Evolutionary conservation across 2,113 vertebrate genomes (phyloP).

Genomic region (Neogale vison): DNA sequence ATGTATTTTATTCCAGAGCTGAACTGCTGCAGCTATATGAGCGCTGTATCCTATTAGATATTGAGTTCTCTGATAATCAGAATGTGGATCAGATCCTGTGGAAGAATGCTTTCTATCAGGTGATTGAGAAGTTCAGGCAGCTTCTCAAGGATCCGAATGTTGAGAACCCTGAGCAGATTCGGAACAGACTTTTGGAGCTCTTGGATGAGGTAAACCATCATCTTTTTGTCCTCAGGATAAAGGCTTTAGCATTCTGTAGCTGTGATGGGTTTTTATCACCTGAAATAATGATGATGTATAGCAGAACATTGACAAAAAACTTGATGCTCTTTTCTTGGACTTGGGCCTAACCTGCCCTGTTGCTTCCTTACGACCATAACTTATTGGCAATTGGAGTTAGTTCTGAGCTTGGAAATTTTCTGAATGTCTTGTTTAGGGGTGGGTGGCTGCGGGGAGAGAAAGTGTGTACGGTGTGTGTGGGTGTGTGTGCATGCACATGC

Average conservation of each 20-base stretch:
- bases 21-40: slow-evolving; percentile 95
- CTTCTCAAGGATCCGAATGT: slow-evolving; percentile 92
- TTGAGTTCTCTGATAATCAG: slow-evolving; percentile 95
- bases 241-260: slow-evolving; percentile 21
- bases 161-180: slow-evolving; percentile 89
- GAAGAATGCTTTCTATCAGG: slow-evolving; percentile 98
- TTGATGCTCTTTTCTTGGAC: background rate
- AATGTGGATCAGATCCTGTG: slow-evolving; percentile 97
- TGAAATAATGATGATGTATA: slow-evolving; percentile 19
- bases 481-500: too few species aligned
- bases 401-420: slow-evolving; percentile 55
- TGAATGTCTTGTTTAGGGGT: background rate
- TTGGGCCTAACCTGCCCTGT: background rate
- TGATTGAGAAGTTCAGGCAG: slow-evolving; percentile 98
- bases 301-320: background rate
- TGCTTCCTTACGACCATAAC: slow-evolving; percentile 13
- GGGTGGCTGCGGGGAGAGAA: too few species aligned
- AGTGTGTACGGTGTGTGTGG: too few species aligned
- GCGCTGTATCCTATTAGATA: slow-evolving; percentile 94
- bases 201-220: slow-evolving; percentile 92
- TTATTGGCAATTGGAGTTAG: background rate
- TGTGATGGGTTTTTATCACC: background rate
- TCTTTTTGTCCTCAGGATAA: slow-evolving; percentile 38
- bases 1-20: slow-evolving; percentile 83
- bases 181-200: slow-evolving; percentile 92